Base-by-base conservation (phyloP, 2,113 vertebrate species). In the Galbula dea region DNA sequence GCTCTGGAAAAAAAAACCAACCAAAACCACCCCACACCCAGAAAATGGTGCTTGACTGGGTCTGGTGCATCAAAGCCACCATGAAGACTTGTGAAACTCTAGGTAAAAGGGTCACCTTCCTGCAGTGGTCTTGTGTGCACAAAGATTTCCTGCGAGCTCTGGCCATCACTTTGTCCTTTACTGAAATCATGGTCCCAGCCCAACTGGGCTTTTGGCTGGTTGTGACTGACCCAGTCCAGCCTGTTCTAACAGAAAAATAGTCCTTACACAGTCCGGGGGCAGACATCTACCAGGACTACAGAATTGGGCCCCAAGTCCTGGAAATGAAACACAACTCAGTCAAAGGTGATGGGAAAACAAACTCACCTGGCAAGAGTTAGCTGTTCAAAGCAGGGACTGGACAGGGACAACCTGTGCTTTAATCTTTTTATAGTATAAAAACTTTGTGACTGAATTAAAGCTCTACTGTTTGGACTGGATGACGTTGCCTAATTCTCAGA, bases 311-410 rank as follows among this genome's bases (percentile, higher is more conserved):
- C 30, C 71, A 92, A 46, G 43, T 13, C 6, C 5, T 52, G 61
- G 45, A 90, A 80, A 90, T 59, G 11, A 91, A 88, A 63, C 26
- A 15, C 16, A 67, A 30, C 57, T 55, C 39, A 69, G 5, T 37
- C 54, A 81, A 86, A 94, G 66, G 32, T 6, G 2, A 34, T 1
- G 12, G 41, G 61, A 66, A 26, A 75, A 65, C 23, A 43, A 80
- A 59, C 55, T 65, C 92, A 88, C 91, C 63, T 89, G 94, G 83
- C 95, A 95, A 93, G 74, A 85, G 55, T 94, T 96, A 94, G 71
- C 37, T 1, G 2, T 86, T 92, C 77, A 85, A 43, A 41, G 26
- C 1, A 2, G 36, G 30, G 48, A 43, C 36, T 54, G 34, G 8
- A 10, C 3, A 10, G 4, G 18, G 7, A 43, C 15, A 29, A 15